These are phyloP conservation scores for Pantala flavescens DNA, from an alignment of 1,140 invertebrate genomes.

Conservation along the genomic window DNA sequence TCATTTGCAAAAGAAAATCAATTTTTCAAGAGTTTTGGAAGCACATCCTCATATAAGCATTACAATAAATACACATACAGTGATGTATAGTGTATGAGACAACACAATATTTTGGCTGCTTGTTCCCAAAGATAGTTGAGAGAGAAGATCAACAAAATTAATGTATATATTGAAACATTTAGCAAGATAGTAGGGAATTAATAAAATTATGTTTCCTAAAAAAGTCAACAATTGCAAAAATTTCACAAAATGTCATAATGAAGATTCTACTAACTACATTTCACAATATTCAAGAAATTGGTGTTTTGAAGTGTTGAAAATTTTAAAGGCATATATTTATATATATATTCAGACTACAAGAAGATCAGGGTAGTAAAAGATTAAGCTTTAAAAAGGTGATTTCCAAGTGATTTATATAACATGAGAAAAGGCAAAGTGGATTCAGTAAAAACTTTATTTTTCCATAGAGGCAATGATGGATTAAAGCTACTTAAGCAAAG, in stretches of 20 bases:
- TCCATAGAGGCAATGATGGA: not conserved
- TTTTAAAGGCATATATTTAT: not conserved
- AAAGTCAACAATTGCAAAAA: not conserved
- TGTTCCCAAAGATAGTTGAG: not conserved
- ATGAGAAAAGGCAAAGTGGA: not conserved
- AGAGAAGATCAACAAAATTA: not conserved
- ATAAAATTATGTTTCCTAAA: too few species aligned
- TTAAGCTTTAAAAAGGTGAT: not conserved
- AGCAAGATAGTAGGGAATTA: too few species aligned
- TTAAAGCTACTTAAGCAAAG: not conserved
- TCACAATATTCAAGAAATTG: too few species aligned
- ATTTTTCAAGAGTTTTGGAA: not conserved
- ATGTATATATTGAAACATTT: too few species aligned
- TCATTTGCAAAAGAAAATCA: not conserved
- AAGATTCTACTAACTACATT: too few species aligned
- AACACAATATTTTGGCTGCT: not conserved
- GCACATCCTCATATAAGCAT: not conserved
- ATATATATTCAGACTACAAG: not conserved
- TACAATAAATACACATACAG: not conserved
- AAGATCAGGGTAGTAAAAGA: not conserved
- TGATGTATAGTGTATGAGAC: not conserved
- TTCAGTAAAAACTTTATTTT: too few species aligned
- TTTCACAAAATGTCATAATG: not conserved
- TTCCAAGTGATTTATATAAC: not conserved
- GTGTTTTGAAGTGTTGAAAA: not conserved